These are phyloP conservation scores for Cladorhizidae sp. DNA, from an alignment of 37 sponge, comb jelly and placozoan genomes.

Conservation along the genomic window DNA sequence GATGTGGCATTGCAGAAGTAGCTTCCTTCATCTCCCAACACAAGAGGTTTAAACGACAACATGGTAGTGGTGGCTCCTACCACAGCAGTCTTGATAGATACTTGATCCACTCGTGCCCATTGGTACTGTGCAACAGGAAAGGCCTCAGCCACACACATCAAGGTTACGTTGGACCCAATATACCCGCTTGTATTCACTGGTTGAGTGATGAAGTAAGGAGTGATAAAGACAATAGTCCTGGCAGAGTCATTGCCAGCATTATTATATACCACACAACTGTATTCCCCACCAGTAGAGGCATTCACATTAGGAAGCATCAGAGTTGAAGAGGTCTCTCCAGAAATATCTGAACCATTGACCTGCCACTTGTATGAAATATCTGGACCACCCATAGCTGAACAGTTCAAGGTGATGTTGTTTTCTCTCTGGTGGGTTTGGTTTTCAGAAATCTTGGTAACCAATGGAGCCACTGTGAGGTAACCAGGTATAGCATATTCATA, in stretches of 20 bases:
- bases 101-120: background rate
- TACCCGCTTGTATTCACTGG: background rate
- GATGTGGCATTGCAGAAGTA: constrained; percentile 8
- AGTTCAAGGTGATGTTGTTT: constrained; percentile 28
- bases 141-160: constrained; percentile 51
- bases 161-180: background rate
- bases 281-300: constrained; percentile 66
- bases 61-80: background rate
- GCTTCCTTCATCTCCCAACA: constrained; percentile 20
- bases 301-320: constrained; percentile 10
- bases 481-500: too few relatives aligned
- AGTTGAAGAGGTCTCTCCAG: background rate
- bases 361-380: constrained; percentile 40
- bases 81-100: background rate
- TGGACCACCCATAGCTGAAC: constrained; percentile 60
- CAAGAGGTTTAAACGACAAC: background rate
- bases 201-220: constrained; percentile 13
- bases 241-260: constrained; percentile 45
- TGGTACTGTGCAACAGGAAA: constrained; percentile 32
- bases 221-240: background rate
- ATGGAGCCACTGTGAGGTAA: background rate
- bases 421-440: background rate
- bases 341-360: constrained; percentile 14
- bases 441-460: background rate
- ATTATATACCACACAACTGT: constrained; percentile 69